A percentile compares a stretch with the other conserved stretches of the same genome.
These are phyloP conservation scores for Eupithecia inturbata DNA, from an alignment of 2,888 invertebrate species.

Conservation along the genomic window DNA sequence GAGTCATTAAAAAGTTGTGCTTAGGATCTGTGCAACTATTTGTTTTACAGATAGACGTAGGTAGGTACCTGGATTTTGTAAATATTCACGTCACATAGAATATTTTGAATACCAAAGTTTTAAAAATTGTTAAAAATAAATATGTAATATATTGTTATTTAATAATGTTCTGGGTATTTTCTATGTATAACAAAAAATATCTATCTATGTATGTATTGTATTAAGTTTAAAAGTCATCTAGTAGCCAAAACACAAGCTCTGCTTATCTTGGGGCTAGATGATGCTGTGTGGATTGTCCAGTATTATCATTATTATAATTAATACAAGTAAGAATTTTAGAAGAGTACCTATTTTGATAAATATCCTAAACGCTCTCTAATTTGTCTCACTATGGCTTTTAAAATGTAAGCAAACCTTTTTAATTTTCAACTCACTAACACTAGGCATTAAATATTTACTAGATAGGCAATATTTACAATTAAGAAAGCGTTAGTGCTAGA, in stretches of 20 bases:
- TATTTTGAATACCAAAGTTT: neutral
- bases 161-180: too few species aligned
- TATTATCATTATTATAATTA: too few species aligned
- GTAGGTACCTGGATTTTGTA: neutral
- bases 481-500: constrained; percentile 3
- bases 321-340: neutral
- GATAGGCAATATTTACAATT: neutral
- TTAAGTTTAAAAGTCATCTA: too few species aligned
- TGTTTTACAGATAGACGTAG: too few species aligned
- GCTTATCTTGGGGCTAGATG: too few species aligned
- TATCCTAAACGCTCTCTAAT: neutral
- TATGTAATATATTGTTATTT: too few species aligned
- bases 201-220: too few species aligned
- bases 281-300: too few species aligned
- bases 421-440: neutral
- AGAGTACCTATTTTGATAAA: neutral
- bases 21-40: constrained; percentile 33
- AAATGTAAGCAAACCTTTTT: neutral
- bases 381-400: neutral
- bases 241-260: too few species aligned
- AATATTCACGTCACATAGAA: neutral
- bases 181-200: too few species aligned
- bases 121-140: neutral
- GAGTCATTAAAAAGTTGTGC: constrained; percentile 27
- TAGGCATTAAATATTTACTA: neutral